These are phyloP conservation scores for Scomber scombrus DNA, from an alignment of 2,113 vertebrate genomes.

Conservation along the genomic window DNA sequence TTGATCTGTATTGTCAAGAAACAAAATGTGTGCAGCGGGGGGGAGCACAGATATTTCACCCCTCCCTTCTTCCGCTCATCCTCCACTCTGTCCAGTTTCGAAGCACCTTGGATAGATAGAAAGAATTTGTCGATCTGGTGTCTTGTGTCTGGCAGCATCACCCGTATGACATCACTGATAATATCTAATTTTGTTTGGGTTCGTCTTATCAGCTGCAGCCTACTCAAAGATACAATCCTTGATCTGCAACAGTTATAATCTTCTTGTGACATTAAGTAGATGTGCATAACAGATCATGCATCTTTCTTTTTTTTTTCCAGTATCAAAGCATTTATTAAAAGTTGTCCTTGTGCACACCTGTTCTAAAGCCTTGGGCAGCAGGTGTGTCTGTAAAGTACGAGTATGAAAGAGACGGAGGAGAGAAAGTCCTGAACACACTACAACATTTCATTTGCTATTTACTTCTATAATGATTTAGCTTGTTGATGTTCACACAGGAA, in stretches of 20 bases:
- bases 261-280: neutral
- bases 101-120: neutral
- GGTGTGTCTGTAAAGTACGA: too few relatives aligned
- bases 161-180: neutral
- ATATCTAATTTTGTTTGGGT: neutral
- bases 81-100: slow-evolving; percentile 14
- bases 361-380: too few relatives aligned
- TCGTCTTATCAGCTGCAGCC: neutral
- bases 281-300: neutral
- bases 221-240: neutral
- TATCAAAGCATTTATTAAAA: neutral
- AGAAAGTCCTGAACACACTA: too few relatives aligned
- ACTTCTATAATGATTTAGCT: too few relatives aligned
- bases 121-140: neutral
- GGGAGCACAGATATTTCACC: neutral
- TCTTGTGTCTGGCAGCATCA: neutral
- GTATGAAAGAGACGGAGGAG: too few relatives aligned
- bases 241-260: neutral
- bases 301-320: neutral
- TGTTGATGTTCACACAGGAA: too few relatives aligned
- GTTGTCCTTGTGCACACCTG: neutral
- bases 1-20: slow-evolving; percentile 53
- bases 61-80: neutral
- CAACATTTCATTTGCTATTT: too few relatives aligned
- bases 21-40: slow-evolving; percentile 11